Conservation (phyloP, 37 sponge, comb jelly and placozoan genomes). For the Agelas oroides region DNA sequence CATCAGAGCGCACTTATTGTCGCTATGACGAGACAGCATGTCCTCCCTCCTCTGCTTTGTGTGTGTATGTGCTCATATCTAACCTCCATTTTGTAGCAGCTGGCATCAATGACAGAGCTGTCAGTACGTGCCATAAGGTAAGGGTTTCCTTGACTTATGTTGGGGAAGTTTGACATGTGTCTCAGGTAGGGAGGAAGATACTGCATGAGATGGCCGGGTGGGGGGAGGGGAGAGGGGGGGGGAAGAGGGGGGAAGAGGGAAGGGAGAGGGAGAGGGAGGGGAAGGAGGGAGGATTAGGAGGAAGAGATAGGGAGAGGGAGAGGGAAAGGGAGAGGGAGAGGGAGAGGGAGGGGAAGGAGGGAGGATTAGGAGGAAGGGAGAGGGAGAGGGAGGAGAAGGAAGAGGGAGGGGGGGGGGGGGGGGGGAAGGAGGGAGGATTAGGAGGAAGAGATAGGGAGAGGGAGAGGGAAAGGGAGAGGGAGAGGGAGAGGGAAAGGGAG, state of each 20-base stretch:
- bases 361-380: too few species aligned
- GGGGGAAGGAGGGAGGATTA: not conserved
- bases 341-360: too few species aligned
- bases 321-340: too few species aligned
- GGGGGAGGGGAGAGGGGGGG: not conserved
- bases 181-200: slow-evolving; percentile 26
- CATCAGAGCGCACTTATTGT: too few species aligned
- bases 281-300: not conserved
- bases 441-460: not conserved
- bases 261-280: not conserved
- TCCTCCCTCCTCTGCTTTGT: too few species aligned
- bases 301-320: too few species aligned
- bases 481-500: not conserved
- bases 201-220: not conserved
- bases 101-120: slow-evolving; percentile 49
- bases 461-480: not conserved
- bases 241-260: not conserved
- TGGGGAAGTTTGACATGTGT: slow-evolving; percentile 34
- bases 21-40: too few species aligned
- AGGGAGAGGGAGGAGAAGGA: slow-evolving; percentile 2
- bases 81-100: not conserved
- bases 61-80: too few species aligned
- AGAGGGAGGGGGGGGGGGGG: not conserved
- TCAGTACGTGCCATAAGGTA: slow-evolving; percentile 61
- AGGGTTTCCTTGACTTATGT: slow-evolving; percentile 29